Percentiles rank a stretch among this genome's conserved stretches.
These are phyloP conservation scores for Nebria salina DNA, from an alignment of 2,888 invertebrate species.

Conservation along the genomic window DNA sequence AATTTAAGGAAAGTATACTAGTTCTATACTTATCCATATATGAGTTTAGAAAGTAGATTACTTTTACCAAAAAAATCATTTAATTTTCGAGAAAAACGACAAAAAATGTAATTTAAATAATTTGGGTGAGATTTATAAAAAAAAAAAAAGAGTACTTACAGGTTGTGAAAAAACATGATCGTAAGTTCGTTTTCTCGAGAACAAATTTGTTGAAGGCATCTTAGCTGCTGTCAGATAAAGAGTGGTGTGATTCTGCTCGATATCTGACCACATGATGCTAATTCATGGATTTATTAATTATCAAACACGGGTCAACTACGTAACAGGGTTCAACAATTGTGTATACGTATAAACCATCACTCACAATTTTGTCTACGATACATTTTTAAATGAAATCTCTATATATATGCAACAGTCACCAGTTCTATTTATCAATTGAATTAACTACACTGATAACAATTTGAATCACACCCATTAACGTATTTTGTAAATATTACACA, in stretches of 20 bases:
- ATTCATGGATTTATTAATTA: slow-evolving; percentile 38
- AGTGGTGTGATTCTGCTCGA: slow-evolving; percentile 42
- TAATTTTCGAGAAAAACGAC: no score
- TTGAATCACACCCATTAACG: not conserved
- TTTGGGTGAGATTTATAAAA: not conserved
- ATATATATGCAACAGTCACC: not conserved
- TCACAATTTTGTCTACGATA: not conserved
- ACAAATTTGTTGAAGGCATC: slow-evolving; percentile 35
- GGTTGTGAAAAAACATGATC: slow-evolving; percentile 27
- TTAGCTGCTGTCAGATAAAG: slow-evolving; percentile 43
- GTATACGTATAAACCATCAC: slow-evolving; percentile 23
- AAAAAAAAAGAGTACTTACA: slow-evolving; percentile 36
- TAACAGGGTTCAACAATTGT: slow-evolving; percentile 22
- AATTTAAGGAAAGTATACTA: no score
- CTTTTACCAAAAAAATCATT: no score
- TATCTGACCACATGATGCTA: slow-evolving; percentile 35
- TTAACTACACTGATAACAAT: not conserved
- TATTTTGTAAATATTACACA: slow-evolving; percentile 25
- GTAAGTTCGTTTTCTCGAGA: slow-evolving; percentile 34
- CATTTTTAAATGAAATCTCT: not conserved
- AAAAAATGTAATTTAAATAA: no score
- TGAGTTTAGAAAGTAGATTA: no score
- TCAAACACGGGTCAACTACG: slow-evolving; percentile 37
- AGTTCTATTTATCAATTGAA: not conserved
- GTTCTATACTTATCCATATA: no score